These are phyloP conservation scores for Laupala kohalensis DNA, from an alignment of 1,140 invertebrate species.

Conservation along the genomic window DNA sequence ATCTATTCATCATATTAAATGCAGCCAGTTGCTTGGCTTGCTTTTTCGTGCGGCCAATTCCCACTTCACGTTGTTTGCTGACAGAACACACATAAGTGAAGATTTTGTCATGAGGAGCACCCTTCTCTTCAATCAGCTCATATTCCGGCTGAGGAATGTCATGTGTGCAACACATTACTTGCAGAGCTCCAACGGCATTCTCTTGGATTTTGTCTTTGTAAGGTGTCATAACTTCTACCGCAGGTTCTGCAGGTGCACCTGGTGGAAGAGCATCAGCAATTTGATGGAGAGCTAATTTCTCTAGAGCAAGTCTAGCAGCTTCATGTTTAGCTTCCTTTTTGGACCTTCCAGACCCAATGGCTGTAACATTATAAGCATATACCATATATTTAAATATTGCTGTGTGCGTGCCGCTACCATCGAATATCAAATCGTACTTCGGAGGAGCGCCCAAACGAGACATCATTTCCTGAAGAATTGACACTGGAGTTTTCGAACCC, in stretches of 20 bases:
- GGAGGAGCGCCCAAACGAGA: slow-evolving; percentile 42
- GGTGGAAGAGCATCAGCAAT: too few relatives aligned
- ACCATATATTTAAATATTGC: slow-evolving; percentile 52
- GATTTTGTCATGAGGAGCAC: slow-evolving; percentile 52
- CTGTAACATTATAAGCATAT: slow-evolving; percentile 32
- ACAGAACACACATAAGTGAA: slow-evolving; percentile 53
- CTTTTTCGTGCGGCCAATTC: slow-evolving; percentile 37
- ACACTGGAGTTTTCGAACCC: slow-evolving; percentile 50
- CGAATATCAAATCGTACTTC: slow-evolving; percentile 51
- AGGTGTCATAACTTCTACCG: slow-evolving; percentile 3
- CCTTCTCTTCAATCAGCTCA: slow-evolving; percentile 44
- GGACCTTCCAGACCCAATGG: slow-evolving; percentile 43
- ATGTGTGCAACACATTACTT: slow-evolving; percentile 45
- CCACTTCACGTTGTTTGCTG: slow-evolving; percentile 38
- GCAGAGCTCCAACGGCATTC: slow-evolving; percentile 42
- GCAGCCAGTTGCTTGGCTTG: slow-evolving; percentile 41
- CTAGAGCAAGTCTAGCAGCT: slow-evolving; percentile 43
- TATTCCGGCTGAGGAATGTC: slow-evolving; percentile 48
- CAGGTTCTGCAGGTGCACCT: too few relatives aligned
- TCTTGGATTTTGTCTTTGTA: slow-evolving; percentile 26
- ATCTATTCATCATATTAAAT: slow-evolving; percentile 33
- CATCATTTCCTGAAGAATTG: slow-evolving; percentile 58
- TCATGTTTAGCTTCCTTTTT: slow-evolving; percentile 59
- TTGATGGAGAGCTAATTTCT: slow-evolving; percentile 20
- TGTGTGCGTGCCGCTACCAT: slow-evolving; percentile 54